These are phyloP conservation scores for Phenganax stokvisi DNA, from an alignment of 92 coral and sea anemone genomes.

Conservation along the genomic window DNA sequence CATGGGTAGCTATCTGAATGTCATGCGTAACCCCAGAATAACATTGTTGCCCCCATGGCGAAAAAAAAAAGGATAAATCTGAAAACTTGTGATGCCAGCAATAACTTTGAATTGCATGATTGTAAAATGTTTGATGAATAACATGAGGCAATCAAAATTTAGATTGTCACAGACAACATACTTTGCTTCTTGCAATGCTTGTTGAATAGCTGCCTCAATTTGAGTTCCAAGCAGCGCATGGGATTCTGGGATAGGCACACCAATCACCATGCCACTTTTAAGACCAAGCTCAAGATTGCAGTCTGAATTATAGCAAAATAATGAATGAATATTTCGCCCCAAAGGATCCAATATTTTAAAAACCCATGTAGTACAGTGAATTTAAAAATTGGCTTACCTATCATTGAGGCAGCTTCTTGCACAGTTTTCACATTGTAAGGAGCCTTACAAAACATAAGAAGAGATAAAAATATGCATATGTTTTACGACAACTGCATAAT, in stretches of 20 bases:
- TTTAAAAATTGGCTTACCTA: conserved; percentile 53
- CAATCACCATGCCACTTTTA: conserved; percentile 81
- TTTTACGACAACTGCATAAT: background rate
- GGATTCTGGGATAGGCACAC: conserved; percentile 76
- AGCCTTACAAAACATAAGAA: conserved; percentile 34
- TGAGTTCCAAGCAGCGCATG: conserved; percentile 65
- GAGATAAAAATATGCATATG: background rate
- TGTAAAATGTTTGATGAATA: too few species aligned
- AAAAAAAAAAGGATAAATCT: too few species aligned
- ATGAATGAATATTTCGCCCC: background rate
- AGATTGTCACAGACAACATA: conserved; percentile 14
- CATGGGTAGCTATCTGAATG: too few species aligned
- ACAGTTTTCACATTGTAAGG: conserved; percentile 56
- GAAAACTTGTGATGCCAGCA: too few species aligned
- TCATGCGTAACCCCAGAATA: too few species aligned
- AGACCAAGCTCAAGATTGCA: conserved; percentile 70
- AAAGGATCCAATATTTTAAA: background rate
- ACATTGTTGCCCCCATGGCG: too few species aligned
- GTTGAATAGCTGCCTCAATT: conserved; percentile 67
- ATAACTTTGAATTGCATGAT: too few species aligned
- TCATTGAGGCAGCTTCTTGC: conserved; percentile 73
- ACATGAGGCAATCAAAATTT: too few species aligned
- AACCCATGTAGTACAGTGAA: background rate
- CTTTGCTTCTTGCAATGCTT: conserved; percentile 81
- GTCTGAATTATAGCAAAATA: conserved; percentile 48